Conservation (phyloP, 2,888 invertebrate genomes). For the Drosophila mimetica region DNA sequence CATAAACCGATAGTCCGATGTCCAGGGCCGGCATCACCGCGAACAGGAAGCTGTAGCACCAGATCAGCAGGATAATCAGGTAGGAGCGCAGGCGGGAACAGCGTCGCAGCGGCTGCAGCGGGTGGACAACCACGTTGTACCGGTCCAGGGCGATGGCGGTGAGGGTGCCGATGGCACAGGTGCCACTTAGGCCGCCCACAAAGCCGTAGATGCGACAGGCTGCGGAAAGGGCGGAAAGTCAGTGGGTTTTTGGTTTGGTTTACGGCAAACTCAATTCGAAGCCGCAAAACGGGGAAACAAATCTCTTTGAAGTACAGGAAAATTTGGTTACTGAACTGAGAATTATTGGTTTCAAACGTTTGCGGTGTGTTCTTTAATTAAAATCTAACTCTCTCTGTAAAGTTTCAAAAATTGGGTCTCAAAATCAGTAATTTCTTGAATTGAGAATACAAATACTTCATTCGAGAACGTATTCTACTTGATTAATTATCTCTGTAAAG, state of each 20-base stretch:
- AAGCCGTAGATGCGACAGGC: constrained; percentile 93
- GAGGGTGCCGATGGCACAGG: constrained; percentile 91
- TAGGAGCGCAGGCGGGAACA: constrained; percentile 88
- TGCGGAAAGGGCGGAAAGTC: constrained; percentile 80
- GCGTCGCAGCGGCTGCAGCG: constrained; percentile 88
- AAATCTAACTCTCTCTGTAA: no score
- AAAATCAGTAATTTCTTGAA: no score
- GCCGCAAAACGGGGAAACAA: background rate
- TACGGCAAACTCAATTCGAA: background rate
- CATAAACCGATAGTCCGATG: constrained; percentile 90
- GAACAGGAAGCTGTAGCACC: constrained; percentile 90
- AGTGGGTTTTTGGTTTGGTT: constrained; percentile 1
- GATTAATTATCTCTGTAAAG: no score
- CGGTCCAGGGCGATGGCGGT: constrained; percentile 92
- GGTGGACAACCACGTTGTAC: constrained; percentile 92
- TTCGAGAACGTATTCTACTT: no score
- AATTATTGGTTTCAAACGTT: no score
- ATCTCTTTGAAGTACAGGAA: background rate
- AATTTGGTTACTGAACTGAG: background rate
- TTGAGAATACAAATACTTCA: no score
- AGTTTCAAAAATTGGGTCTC: no score
- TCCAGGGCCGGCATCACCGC: constrained; percentile 88
- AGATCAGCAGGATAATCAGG: constrained; percentile 86
- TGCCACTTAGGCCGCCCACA: constrained; percentile 91
- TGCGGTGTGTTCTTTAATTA: no score